These are phyloP conservation scores for Clostera curtula DNA, from an alignment of 2,888 invertebrate genomes.

Conservation along the genomic window DNA sequence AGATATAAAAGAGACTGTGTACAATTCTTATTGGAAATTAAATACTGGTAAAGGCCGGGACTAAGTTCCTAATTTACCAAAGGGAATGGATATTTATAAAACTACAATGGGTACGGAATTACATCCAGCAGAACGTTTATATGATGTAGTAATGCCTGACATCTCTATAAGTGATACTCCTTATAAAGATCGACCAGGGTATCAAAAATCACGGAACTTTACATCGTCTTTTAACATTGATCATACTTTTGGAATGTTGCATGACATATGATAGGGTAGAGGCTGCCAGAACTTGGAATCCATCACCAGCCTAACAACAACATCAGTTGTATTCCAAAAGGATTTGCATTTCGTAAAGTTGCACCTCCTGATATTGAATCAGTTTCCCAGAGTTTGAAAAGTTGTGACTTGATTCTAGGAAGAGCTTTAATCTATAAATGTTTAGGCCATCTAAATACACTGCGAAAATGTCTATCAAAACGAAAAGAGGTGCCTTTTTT, in stretches of 20 bases:
- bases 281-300: constrained; percentile 33
- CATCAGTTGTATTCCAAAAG: constrained; percentile 44
- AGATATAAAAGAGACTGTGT: constrained; percentile 27
- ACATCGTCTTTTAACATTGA: constrained; percentile 40
- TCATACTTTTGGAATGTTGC: constrained; percentile 44
- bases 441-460: constrained; percentile 40
- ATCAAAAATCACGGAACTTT: constrained; percentile 27
- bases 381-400: constrained; percentile 38
- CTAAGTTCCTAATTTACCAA: constrained; percentile 25
- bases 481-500: constrained; percentile 23
- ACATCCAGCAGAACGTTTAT: constrained; percentile 15
- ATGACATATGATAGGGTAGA: constrained; percentile 24
- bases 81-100: constrained; percentile 17
- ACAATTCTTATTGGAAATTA: constrained; percentile 33
- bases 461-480: constrained; percentile 30
- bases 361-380: constrained; percentile 28
- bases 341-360: constrained; percentile 49
- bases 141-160: constrained; percentile 30
- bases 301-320: constrained; percentile 58
- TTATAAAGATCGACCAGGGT: constrained; percentile 14
- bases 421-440: constrained; percentile 44
- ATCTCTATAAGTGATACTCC: constrained; percentile 21
- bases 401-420: constrained; percentile 27
- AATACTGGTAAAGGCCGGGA: constrained; percentile 23
- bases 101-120: constrained; percentile 26